Evolutionary conservation across 2,113 vertebrate genomes (phyloP), one percentile per base, ranked within the genome.

Genomic region (Catharus bicknelli): DNA sequence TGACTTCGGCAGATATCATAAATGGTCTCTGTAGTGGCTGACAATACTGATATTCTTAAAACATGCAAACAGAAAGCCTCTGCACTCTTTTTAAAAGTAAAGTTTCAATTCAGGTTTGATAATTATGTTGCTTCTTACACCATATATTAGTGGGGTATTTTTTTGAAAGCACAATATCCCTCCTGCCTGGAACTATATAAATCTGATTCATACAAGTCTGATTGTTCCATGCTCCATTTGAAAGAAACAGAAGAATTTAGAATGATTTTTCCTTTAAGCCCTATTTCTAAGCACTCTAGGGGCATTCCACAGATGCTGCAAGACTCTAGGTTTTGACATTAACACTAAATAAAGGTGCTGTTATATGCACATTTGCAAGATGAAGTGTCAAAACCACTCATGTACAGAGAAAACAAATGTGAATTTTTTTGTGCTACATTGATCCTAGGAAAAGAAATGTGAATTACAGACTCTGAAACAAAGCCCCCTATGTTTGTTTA

Each of bases 271-370:
- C 30, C 62, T 81, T 62, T 50, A 82, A 80, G 63, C 10, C 19
- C 84, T 87, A 92, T 74, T 92, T 91, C 54, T 76, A 85, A 76
- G 50, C 43, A 82, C 70, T 79, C 63, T 17, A 36, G 19, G 23
- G 62, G 58, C 11, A 83, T 90, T 90, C 54, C 34, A 51, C 32
- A 85, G 70, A 76, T 55, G 84, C 55, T 93, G 45, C 0, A 2
- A 96, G 47, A 34, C 38, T 86, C 36, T 54, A 21, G n/a, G 50
- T 40, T 77, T 86, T 89, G 74, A 89, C 70, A 85, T 82, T 55
- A 94, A 79, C 38, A 69, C 47, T 90, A 89, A 92, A 93, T 94
- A 92, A 93, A 93, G 69, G 63, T 78, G 83, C 40, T 82, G 53
- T 73, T 95, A 66, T 62, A 68, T 51, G 74, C 47, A 93, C 42